Evolutionary conservation across 2,888 invertebrate genomes (phyloP).

Genomic region (Nephrotoma flavescens): DNA sequence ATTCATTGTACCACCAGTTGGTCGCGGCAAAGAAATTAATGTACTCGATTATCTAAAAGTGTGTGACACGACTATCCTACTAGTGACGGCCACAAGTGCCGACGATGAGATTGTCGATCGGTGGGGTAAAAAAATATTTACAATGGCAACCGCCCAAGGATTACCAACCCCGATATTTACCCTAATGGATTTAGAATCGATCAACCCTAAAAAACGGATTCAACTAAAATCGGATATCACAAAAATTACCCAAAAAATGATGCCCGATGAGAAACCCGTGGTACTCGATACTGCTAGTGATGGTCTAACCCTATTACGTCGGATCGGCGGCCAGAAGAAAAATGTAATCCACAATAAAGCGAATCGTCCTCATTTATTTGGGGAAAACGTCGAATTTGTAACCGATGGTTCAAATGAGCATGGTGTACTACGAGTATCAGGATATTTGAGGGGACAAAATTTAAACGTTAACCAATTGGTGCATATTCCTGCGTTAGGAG

Average conservation of each 20-base stretch:
- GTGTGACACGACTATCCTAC: slow-evolving; percentile 67
- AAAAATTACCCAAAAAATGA: slow-evolving; percentile 47
- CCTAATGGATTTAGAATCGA: slow-evolving; percentile 56
- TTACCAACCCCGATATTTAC: slow-evolving; percentile 64
- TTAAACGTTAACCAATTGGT: slow-evolving; percentile 78
- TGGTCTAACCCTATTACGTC: slow-evolving; percentile 54
- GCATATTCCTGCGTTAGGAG: slow-evolving; percentile 84
- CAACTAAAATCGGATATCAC: slow-evolving; percentile 27
- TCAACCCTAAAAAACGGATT: slow-evolving; percentile 57
- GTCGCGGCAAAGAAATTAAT: slow-evolving; percentile 41
- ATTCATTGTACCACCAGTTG: slow-evolving; percentile 56
- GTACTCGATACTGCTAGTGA: slow-evolving; percentile 60
- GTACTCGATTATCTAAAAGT: slow-evolving; percentile 69
- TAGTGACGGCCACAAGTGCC: slow-evolving; percentile 50
- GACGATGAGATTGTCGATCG: slow-evolving; percentile 58
- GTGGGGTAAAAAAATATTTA: slow-evolving; percentile 64
- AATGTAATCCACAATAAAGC: slow-evolving; percentile 58
- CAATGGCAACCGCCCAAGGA: slow-evolving; percentile 65
- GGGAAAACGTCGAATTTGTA: slow-evolving; percentile 60
- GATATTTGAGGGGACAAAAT: slow-evolving; percentile 70
- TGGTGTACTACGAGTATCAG: slow-evolving; percentile 62
- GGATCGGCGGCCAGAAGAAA: slow-evolving; percentile 72
- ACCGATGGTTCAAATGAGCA: slow-evolving; percentile 24
- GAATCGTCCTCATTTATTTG: slow-evolving; percentile 68
- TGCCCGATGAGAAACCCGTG: slow-evolving; percentile 71